Evolutionary conservation across 2,113 vertebrate genomes (phyloP).

Genomic region (Melozone crissalis): DNA sequence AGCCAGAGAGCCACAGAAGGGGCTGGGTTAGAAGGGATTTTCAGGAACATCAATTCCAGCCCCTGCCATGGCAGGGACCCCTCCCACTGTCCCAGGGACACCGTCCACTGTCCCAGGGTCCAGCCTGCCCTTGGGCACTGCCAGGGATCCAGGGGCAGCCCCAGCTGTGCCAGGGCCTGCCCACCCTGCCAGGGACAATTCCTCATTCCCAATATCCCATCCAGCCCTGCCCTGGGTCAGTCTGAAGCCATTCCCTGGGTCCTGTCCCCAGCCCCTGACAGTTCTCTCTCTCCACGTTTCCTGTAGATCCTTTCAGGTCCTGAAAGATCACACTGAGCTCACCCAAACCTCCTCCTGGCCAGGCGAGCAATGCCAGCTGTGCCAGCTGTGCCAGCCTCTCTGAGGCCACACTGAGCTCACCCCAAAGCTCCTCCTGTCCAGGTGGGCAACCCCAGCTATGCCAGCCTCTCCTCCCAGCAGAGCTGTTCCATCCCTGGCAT

Average conservation of each 20-base stretch:
- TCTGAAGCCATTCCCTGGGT: no score
- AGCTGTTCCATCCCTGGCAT: background rate
- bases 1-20: background rate
- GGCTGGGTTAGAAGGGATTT: background rate
- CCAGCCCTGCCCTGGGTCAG: no score
- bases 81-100: fast-evolving
- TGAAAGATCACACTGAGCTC: fast-evolving
- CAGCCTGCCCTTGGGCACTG: background rate
- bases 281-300: fast-evolving
- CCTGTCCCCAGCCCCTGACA: no score
- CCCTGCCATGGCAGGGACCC: background rate
- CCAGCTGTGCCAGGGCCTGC: background rate
- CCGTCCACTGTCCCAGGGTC: background rate
- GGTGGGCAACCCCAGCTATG: background rate
- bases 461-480: background rate
- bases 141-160: background rate
- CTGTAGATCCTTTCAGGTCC: fast-evolving
- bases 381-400: background rate
- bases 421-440: no score
- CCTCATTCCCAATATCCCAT: background rate
- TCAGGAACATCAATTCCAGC: fast-evolving
- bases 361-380: no score
- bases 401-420: fast-evolving
- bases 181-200: background rate
- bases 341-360: no score